phyloP scores from a whole-genome alignment of 2,113 vertebrate species.

The Rhipidura dahli region DNA sequence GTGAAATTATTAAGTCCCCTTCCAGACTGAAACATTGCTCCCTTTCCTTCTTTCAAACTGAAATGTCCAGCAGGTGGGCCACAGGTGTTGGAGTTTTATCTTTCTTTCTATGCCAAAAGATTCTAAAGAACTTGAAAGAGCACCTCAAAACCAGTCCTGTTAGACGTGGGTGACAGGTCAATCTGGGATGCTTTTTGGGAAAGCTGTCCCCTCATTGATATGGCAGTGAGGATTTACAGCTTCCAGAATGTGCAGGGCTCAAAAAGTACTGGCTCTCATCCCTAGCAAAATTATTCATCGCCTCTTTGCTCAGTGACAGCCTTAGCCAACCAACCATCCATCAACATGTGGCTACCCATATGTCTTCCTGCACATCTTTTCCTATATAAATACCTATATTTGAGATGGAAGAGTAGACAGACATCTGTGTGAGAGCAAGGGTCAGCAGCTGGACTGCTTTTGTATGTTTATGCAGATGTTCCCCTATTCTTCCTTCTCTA shows the following conservation, averaged over 20 bases:
- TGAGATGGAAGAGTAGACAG: not conserved
- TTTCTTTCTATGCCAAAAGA: not conserved
- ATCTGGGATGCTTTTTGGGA: not conserved
- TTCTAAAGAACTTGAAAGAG: not conserved
- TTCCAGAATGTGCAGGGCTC: not conserved
- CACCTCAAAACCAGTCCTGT: not conserved
- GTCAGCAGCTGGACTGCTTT: not conserved
- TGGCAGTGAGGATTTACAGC: not conserved
- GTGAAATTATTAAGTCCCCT: slow-evolving; percentile 14
- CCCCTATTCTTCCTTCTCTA: not conserved
- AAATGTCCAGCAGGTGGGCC: not conserved
- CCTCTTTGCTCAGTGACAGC: not conserved
- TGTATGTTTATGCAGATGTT: not conserved
- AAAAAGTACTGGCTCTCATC: not conserved
- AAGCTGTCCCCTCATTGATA: not conserved
- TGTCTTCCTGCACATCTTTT: not conserved
- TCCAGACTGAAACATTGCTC: not conserved
- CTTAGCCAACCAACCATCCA: not conserved
- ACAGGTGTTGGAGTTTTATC: not conserved
- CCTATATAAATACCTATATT: not conserved
- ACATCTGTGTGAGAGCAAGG: not conserved
- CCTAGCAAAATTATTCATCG: not conserved
- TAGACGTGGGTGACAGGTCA: not conserved
- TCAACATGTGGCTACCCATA: not conserved
- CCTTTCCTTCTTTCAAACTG: not conserved